Evolutionary conservation across 2,888 invertebrate species (phyloP).

Genomic region (Sturmia bella): DNA sequence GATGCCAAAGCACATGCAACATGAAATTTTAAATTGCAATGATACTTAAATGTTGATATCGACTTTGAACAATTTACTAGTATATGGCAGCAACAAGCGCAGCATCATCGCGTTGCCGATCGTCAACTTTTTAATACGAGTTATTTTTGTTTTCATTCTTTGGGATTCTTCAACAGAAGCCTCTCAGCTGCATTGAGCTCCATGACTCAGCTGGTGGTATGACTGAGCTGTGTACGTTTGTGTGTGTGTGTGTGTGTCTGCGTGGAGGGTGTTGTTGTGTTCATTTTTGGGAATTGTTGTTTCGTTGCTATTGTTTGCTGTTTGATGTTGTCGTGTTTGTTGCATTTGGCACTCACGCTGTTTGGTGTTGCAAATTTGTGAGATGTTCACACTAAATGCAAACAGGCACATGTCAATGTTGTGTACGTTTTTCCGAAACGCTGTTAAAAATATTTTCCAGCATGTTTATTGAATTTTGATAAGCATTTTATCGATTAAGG

Average conservation of each 20-base stretch:
- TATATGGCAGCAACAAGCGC: slow-evolving; percentile 26
- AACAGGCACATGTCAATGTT: slow-evolving; percentile 69
- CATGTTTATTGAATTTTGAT: slow-evolving; percentile 58
- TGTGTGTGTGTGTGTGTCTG: slow-evolving; percentile 13
- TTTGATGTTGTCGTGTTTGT: slow-evolving; percentile 66
- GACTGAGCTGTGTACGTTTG: not conserved
- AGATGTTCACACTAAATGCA: slow-evolving; percentile 68
- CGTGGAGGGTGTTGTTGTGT: slow-evolving; percentile 12
- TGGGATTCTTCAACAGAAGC: slow-evolving; percentile 59
- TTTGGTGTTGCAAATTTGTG: slow-evolving; percentile 69
- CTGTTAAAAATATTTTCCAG: not conserved
- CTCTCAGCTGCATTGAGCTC: slow-evolving; percentile 45
- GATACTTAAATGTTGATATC: slow-evolving; percentile 54
- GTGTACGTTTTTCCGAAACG: not conserved
- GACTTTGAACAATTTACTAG: slow-evolving; percentile 66
- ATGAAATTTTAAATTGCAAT: slow-evolving; percentile 68
- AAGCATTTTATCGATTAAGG: slow-evolving; percentile 30
- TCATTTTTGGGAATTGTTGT: slow-evolving; percentile 22
- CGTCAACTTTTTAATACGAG: slow-evolving; percentile 30
- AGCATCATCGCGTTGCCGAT: slow-evolving; percentile 44
- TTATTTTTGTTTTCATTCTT: slow-evolving; percentile 15
- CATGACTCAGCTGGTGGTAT: slow-evolving; percentile 66
- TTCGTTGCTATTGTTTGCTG: slow-evolving; percentile 43
- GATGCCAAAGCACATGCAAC: slow-evolving; percentile 34
- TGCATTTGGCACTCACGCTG: slow-evolving; percentile 70